Evolutionary conservation across 2,888 invertebrate genomes (phyloP).

Genomic region (Synergus umbraculus): DNA sequence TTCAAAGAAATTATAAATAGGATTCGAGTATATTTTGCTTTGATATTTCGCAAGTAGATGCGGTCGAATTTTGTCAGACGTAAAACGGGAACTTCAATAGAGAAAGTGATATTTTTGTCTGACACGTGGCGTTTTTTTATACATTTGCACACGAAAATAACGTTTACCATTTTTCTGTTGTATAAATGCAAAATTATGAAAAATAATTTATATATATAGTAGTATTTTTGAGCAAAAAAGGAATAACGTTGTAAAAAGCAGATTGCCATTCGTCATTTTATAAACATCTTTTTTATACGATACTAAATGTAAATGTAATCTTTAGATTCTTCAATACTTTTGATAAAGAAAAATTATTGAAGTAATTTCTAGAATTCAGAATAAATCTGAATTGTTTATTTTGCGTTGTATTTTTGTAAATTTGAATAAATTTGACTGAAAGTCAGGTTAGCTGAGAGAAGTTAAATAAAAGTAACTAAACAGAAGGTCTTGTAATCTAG

Average conservation of each 20-base stretch:
- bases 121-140: not conserved
- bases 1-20: not conserved
- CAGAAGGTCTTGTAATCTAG: no score
- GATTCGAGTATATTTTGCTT: not conserved
- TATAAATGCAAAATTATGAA: not conserved
- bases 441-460: not conserved
- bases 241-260: not conserved
- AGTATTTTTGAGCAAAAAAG: not conserved
- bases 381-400: no score
- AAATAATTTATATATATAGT: not conserved
- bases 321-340: no score
- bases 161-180: not conserved
- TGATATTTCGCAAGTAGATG: not conserved
- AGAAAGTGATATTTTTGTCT: not conserved
- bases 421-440: not conserved
- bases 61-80: not conserved
- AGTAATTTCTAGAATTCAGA: not conserved
- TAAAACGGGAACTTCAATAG: not conserved
- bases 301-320: not conserved
- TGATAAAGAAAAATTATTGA: not conserved
- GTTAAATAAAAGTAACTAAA: not conserved
- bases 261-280: not conserved
- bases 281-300: not conserved
- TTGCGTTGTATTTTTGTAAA: no score
- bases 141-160: not conserved